Evolutionary conservation across 2,888 invertebrate genomes (phyloP).

Genomic region (Diploptera punctata): DNA sequence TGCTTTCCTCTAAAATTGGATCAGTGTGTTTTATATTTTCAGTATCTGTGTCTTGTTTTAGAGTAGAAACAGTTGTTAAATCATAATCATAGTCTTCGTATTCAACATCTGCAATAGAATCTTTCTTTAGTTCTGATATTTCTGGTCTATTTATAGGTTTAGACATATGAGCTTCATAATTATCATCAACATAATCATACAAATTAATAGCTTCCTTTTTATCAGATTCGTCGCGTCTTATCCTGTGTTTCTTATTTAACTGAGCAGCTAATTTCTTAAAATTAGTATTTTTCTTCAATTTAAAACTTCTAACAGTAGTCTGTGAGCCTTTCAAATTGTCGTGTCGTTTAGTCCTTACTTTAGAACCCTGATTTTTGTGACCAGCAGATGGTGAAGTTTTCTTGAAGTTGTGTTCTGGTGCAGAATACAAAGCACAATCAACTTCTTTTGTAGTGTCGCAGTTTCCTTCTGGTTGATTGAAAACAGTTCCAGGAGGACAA

Average conservation of each 20-base stretch:
- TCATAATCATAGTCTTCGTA: constrained; percentile 9
- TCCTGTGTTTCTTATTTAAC: not conserved
- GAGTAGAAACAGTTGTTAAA: not conserved
- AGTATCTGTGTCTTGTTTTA: no score
- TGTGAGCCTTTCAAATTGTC: not conserved
- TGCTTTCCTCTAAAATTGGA: no score
- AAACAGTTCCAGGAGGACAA: constrained; percentile 34
- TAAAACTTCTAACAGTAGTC: not conserved
- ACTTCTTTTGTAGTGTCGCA: constrained; percentile 32
- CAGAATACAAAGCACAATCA: constrained; percentile 31
- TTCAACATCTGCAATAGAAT: not conserved
- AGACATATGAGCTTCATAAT: constrained; percentile 26
- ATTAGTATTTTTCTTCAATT: not conserved
- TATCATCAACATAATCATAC: constrained; percentile 36
- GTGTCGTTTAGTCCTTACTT: not conserved
- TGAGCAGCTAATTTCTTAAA: not conserved
- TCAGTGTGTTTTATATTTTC: no score
- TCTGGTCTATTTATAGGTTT: not conserved
- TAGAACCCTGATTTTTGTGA: not conserved
- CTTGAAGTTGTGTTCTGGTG: constrained; percentile 25
- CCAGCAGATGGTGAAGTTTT: not conserved
- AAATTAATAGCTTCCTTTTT: constrained; percentile 12
- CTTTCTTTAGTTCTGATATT: no score
- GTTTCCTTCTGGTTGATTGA: constrained; percentile 31
- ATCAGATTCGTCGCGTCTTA: not conserved